These are phyloP conservation scores for Pluvialis apricaria DNA, from an alignment of 2,113 vertebrate genomes.

Conservation along the genomic window DNA sequence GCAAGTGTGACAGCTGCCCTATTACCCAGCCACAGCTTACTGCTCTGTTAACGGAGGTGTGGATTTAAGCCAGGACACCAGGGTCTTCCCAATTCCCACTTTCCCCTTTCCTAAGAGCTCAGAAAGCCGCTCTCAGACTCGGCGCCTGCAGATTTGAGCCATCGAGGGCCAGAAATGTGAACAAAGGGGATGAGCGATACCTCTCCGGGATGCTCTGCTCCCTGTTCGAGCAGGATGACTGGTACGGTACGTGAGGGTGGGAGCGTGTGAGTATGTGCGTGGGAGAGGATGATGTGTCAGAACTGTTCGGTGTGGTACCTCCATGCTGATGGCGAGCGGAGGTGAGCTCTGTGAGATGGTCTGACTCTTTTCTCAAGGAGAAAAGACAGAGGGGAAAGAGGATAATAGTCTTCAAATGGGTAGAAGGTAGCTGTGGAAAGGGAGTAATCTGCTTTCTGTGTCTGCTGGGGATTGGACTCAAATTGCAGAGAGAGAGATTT, in stretches of 20 bases:
- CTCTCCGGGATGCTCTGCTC: neutral
- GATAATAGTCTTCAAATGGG: neutral
- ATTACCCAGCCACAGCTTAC: neutral
- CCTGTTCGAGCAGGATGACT: neutral
- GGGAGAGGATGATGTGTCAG: neutral
- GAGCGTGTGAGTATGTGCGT: neutral
- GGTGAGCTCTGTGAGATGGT: neutral
- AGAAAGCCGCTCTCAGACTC: neutral
- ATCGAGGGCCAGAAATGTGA: neutral
- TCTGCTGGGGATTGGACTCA: neutral
- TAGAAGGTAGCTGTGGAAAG: neutral
- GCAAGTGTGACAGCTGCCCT: slow-evolving; percentile 46
- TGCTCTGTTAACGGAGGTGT: neutral
- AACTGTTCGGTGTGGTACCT: neutral
- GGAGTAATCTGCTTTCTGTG: neutral
- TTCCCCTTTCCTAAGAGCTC: neutral
- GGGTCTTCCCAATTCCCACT: neutral
- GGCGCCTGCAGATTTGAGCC: neutral
- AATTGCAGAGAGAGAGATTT: neutral
- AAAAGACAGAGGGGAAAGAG: neutral
- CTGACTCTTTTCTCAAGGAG: neutral
- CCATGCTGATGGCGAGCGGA: neutral
- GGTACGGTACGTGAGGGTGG: neutral
- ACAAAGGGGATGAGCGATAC: neutral
- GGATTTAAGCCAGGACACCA: slow-evolving; percentile 1